Evolutionary conservation across 2,113 vertebrate genomes (phyloP), one percentile per base, ranked within the genome.

Genomic region (Dasypus novemcinctus): DNA sequence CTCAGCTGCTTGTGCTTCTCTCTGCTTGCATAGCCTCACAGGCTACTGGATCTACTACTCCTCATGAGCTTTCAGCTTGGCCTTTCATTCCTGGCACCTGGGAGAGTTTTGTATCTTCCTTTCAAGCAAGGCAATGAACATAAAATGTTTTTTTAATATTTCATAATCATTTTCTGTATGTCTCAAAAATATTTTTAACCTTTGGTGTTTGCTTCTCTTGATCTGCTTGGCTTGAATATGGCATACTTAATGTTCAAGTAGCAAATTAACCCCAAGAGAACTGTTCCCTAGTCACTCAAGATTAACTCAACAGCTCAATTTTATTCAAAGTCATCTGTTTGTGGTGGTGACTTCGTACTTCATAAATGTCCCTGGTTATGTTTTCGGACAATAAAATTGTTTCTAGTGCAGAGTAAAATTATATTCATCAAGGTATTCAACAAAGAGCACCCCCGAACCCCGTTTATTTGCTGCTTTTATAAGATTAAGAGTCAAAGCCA

Each of bases 331-430:
- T 85, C 38, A 3, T 80, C 33, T 38, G 64, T 87, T 78, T 92
- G 18, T 52, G 72, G 78, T 83, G 41, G 29, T 90, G 54, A 93
- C 46, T 66, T 90, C 12, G 31, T 79, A 69, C 80, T 84, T 87
- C 41, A 69, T 80, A 17, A 25, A 33, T 84, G 29, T 69, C 85
- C 68, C 84, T 31, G 38, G 17, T 52, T 93, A 46, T 74, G 31
- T 57, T 87, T 84, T 69, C 78, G 90, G 43, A 76, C 7, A 72
- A 31, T 46, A 79, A 75, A 64, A 61, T 87, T 80, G 6, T 31
- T 87, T 95, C 63, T 88, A 59, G 59, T 14, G 64, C 23, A 43
- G 25, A 66, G 10, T 76, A 59, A 93, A 92, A 90, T 92, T 54
- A 90, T n/a, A 71, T 80, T 76, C 41, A 38, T 78, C 36, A 81